Conservation (phyloP, 2,888 invertebrate species). For the Drosophila buzzatii region DNA sequence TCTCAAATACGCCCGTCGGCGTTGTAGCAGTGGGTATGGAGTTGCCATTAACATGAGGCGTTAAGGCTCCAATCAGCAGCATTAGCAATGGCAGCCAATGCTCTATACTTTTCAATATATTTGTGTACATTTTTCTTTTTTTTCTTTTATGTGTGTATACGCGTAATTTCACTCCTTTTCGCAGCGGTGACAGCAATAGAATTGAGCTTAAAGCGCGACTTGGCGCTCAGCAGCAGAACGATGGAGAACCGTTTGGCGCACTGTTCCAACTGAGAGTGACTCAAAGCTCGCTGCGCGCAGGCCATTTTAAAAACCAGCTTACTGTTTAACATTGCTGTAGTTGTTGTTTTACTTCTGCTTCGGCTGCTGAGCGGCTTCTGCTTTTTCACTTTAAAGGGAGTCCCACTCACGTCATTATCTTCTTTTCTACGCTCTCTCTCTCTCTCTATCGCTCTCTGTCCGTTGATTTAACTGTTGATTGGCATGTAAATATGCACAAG, state of each 20-base stretch:
- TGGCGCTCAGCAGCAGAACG: conserved; percentile 27
- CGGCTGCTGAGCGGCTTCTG: conserved; percentile 26
- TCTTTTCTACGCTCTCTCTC: conserved; percentile 12
- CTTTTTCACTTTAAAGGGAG: conserved; percentile 28
- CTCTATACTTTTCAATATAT: conserved; percentile 39
- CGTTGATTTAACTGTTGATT: conserved; percentile 34
- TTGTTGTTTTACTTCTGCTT: conserved; percentile 16
- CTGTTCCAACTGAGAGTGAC: conserved; percentile 68
- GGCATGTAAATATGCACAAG: conserved; percentile 34
- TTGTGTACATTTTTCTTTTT: conserved; percentile 42
- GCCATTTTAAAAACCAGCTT: conserved; percentile 75
- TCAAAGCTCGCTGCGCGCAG: conserved; percentile 47
- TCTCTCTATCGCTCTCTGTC: conserved; percentile 6
- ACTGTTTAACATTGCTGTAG: conserved; percentile 28
- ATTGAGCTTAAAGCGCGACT: conserved; percentile 49
- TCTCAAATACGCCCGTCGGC: conserved; percentile 70
- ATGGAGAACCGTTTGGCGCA: conserved; percentile 63
- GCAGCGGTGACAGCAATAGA: conserved; percentile 22
- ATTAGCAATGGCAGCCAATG: conserved; percentile 29
- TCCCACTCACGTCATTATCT: conserved; percentile 21
- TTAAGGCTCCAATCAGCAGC: conserved; percentile 13
- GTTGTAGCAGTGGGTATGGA: conserved; percentile 61
- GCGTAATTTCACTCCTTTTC: conserved; percentile 39
- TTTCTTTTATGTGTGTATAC: conserved; percentile 29
- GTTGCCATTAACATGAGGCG: conserved; percentile 43